phyloP scores from a whole-genome alignment of 2,888 invertebrate species.

The Lepas anatifera region DNA sequence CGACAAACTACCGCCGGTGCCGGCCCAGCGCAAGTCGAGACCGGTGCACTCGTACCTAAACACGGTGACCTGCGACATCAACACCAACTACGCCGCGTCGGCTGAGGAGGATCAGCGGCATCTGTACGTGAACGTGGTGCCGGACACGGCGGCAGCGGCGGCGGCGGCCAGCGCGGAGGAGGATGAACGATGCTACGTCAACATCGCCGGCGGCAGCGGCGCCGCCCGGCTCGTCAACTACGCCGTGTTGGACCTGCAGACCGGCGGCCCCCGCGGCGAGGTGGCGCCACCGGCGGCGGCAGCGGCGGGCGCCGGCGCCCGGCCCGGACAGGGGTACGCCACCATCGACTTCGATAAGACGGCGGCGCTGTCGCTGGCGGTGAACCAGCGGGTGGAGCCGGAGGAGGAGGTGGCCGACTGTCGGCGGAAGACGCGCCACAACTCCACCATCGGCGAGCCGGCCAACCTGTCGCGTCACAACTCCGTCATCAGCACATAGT shows the following conservation, averaged over 20 bases:
- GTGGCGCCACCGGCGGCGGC: conserved; percentile 25
- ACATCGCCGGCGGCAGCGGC: conserved; percentile 38
- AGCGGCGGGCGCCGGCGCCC: conserved; percentile 17
- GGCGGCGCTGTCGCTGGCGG: conserved; percentile 53
- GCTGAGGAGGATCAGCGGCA: conserved; percentile 26
- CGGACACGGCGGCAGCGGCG: conserved; percentile 36
- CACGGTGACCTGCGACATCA: conserved; percentile 26
- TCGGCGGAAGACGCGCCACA: conserved; percentile 65
- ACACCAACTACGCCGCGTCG: conserved; percentile 28
- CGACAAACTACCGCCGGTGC: neutral
- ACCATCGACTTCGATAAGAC: conserved; percentile 92
- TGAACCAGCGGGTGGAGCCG: conserved; percentile 57
- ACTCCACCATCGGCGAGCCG: conserved; percentile 46
- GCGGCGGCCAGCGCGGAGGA: conserved; percentile 32
- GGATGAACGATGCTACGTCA: conserved; percentile 39
- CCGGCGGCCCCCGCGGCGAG: conserved; percentile 27
- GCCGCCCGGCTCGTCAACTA: conserved; percentile 52
- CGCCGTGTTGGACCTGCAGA: conserved; percentile 62
- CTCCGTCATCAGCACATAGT: conserved; percentile 19
- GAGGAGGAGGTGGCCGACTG: conserved; percentile 56
- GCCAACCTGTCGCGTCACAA: conserved; percentile 20
- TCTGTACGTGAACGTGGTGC: conserved; percentile 38
- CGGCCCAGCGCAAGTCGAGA: neutral
- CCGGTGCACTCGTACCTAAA: neutral
- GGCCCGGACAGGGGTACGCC: conserved; percentile 50